phyloP scores from a whole-genome alignment of 2,888 invertebrate genomes.

The Dermolepida albohirtum region DNA sequence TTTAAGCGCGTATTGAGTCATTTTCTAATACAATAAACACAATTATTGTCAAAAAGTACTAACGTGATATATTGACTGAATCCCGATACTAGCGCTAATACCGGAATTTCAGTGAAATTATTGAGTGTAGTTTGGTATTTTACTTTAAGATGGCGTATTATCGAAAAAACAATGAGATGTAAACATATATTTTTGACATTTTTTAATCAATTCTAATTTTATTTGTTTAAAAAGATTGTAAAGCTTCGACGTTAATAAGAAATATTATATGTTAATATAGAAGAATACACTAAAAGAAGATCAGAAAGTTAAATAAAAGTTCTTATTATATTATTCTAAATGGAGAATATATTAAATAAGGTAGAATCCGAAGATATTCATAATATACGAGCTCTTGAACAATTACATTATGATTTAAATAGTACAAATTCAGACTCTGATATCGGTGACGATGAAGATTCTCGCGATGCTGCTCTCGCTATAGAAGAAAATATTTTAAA shows the following conservation, averaged over 20 bases:
- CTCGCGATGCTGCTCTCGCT: conserved; percentile 54
- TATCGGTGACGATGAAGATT: conserved; percentile 58
- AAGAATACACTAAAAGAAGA: too few species aligned
- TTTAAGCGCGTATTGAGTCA: conserved; percentile 43
- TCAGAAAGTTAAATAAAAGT: too few species aligned
- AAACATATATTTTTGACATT: too few species aligned
- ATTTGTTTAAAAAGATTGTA: too few species aligned
- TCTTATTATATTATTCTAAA: conserved; percentile 27
- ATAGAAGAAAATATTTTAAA: conserved; percentile 57
- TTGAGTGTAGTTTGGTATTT: neutral
- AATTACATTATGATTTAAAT: conserved; percentile 58
- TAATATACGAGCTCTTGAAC: conserved; percentile 53
- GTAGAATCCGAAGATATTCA: conserved; percentile 42
- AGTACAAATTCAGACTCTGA: conserved; percentile 60
- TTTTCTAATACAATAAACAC: conserved; percentile 59
- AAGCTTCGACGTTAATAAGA: too few species aligned
- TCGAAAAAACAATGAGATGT: conserved; percentile 33
- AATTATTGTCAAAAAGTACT: conserved; percentile 60
- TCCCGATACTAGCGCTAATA: conserved; percentile 54
- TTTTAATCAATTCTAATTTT: too few species aligned
- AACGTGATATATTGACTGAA: conserved; percentile 62
- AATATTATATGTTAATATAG: too few species aligned
- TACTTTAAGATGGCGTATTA: conserved; percentile 3
- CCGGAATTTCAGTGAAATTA: conserved; percentile 23
- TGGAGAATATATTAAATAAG: conserved; percentile 54